phyloP scores from a whole-genome alignment of 2,113 vertebrate species.

The Raphicerus campestris region DNA sequence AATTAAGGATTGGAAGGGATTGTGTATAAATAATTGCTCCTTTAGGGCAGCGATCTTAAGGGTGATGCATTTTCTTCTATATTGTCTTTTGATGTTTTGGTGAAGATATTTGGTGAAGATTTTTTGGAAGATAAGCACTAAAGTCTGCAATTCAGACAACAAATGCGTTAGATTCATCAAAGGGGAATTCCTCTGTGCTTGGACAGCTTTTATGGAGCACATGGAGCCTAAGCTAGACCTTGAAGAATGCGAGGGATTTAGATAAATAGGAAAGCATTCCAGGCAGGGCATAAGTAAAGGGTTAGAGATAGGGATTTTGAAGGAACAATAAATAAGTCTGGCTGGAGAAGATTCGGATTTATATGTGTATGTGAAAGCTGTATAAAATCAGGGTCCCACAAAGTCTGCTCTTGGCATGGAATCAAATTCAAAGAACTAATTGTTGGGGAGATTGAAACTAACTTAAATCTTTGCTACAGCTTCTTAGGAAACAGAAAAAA shows the following conservation, averaged over 20 bases:
- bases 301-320: constrained; percentile 6
- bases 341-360: constrained; percentile 26
- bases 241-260: constrained; percentile 32
- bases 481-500: not conserved
- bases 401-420: constrained; percentile 20
- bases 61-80: not conserved
- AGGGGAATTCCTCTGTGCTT: not conserved
- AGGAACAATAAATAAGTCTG: constrained; percentile 46
- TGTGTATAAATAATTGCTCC: not conserved
- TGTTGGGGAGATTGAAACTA: constrained; percentile 24
- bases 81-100: constrained; percentile 42
- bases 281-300: not conserved
- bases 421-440: constrained; percentile 42
- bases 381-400: not conserved
- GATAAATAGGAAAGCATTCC: constrained; percentile 6
- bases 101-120: not conserved
- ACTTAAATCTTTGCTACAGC: constrained; percentile 4
- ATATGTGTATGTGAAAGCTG: not conserved
- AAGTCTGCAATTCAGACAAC: constrained; percentile 30
- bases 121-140: constrained; percentile 30
- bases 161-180: constrained; percentile 40
- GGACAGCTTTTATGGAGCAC: not conserved
- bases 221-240: not conserved
- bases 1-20: not conserved
- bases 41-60: not conserved